These are phyloP conservation scores for Procambarus clarkii DNA, from an alignment of 1,140 invertebrate genomes.

Conservation along the genomic window DNA sequence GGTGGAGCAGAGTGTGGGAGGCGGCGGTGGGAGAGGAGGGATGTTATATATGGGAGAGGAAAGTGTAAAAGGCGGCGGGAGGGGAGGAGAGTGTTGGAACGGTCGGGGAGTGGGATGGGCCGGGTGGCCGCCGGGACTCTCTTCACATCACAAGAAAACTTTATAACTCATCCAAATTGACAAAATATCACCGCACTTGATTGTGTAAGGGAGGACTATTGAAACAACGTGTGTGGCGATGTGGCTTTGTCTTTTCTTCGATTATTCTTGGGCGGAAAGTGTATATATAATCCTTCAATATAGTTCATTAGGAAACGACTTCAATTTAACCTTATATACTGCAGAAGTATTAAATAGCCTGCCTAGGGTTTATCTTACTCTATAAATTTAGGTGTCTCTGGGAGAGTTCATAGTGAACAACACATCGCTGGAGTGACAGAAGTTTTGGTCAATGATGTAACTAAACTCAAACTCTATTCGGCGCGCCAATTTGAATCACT, in stretches of 20 bases:
- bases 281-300: not conserved
- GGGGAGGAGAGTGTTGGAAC: slow-evolving; percentile 46
- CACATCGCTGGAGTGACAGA: not conserved
- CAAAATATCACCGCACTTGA: not conserved
- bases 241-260: not conserved
- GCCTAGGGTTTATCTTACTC: not conserved
- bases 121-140: slow-evolving; percentile 10
- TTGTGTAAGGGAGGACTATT: not conserved
- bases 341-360: not conserved
- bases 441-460: not conserved
- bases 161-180: not conserved
- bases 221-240: not conserved
- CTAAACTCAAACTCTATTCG: not conserved
- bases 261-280: not conserved
- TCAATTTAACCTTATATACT: not conserved
- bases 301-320: not conserved
- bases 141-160: slow-evolving; percentile 5
- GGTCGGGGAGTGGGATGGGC: slow-evolving; percentile 62
- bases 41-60: no score
- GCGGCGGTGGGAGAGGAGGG: no score
- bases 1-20: no score
- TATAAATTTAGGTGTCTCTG: not conserved
- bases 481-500: not conserved
- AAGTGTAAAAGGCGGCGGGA: no score
- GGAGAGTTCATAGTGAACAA: not conserved